Base-by-base conservation (phyloP, 1,140 invertebrate genomes). In the Formica exsecta region DNA sequence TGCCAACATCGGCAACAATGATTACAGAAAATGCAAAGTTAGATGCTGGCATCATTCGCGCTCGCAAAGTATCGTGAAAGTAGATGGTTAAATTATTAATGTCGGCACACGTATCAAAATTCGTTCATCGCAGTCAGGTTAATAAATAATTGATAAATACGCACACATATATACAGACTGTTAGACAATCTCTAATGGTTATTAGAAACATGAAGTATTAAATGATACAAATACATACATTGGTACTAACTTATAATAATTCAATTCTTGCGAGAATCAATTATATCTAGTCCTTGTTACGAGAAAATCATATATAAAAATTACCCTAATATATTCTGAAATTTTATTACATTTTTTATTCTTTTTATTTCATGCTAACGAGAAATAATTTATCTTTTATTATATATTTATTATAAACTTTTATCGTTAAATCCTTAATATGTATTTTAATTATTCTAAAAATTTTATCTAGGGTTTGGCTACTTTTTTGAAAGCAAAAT, bases 21-120 rank as follows among this genome's bases (percentile, higher is more conserved):
- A 83, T 73, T 73, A 73, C 73, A 83, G 68, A 25, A 83, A 64
- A 76, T 32, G 16, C 44, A 22, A 59, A 77, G 65, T 77, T 85
- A 74, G 9, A 61, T 6, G 54, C 54, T 74, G 32, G 41, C 57
- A 44, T 73, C 61, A 25, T 84, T 62, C 38, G 19, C 68, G 25
- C 41, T 80, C 51, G 48, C 38, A 9, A 62, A 16, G 1, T 13
- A 32, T 3, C n/a, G 57, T 64, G 57, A 54, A 75, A 71, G 51
- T 29, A 44, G 36, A 54, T 11, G 44, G 9, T 38, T 29, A 5
- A 83, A 38, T 76, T 66, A 85, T 85, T 64, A 59, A 75, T 5
- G 9, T 41, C 48, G 32, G 32, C 8, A 51, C 48, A 48, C 9
- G 16, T 59, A 71, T 81, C 66, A 32, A 2, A 61, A 54, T 64